These are phyloP conservation scores for Urocolius indicus DNA, from an alignment of 2,113 vertebrate genomes.

Conservation along the genomic window DNA sequence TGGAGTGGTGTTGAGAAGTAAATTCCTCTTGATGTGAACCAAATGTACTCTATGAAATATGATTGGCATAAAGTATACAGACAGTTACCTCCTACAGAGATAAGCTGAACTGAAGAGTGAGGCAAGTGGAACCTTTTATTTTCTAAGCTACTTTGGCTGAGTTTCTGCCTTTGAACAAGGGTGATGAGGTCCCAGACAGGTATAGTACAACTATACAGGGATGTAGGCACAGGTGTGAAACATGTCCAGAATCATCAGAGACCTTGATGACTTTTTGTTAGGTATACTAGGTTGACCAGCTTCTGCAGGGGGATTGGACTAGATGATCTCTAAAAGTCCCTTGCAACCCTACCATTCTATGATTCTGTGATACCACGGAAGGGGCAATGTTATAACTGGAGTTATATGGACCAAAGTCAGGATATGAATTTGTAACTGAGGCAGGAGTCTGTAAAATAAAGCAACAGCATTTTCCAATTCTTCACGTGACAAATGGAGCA, in stretches of 20 bases:
- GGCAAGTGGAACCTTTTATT: background rate
- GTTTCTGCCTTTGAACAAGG: background rate
- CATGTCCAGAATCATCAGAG: background rate
- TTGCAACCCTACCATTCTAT: too few species aligned
- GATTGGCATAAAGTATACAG: background rate
- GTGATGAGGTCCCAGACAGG: fast-evolving
- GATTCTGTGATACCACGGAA: background rate
- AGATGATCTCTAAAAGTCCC: too few species aligned
- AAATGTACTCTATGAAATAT: background rate
- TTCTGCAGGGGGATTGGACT: too few species aligned
- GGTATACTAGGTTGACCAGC: background rate
- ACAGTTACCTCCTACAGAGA: background rate
- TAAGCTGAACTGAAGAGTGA: background rate
- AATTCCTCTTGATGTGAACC: background rate
- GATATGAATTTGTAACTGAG: background rate
- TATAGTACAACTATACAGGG: background rate
- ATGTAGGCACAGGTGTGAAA: background rate
- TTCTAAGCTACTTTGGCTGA: background rate
- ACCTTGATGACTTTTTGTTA: background rate
- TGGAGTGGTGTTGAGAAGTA: background rate
- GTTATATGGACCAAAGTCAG: background rate
- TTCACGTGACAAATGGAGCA: background rate
- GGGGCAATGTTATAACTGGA: background rate
- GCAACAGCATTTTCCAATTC: background rate
- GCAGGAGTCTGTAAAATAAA: background rate